Conservation (phyloP, 2,113 vertebrate genomes). For the Echinops telfairi region DNA sequence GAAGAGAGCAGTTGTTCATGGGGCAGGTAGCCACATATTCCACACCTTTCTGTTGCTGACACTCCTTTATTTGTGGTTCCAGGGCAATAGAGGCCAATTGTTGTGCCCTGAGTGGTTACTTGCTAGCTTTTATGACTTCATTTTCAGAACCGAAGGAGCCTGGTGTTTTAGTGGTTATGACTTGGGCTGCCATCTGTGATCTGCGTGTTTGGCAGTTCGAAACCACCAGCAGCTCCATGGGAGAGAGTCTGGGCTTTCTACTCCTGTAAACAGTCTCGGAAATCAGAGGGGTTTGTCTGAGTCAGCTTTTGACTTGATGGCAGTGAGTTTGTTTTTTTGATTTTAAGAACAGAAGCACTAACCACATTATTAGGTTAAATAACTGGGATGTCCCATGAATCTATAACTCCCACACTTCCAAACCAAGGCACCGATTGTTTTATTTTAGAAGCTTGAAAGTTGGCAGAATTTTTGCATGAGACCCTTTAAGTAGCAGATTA, state of each 20-base stretch:
- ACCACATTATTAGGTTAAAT: not conserved
- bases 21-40: not conserved
- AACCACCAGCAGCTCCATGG: no score
- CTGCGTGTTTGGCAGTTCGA: no score
- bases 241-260: no score
- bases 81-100: not conserved
- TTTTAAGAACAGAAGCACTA: not conserved
- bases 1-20: not conserved
- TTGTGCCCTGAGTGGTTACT: not conserved
- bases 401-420: not conserved
- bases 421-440: not conserved
- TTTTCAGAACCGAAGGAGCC: no score
- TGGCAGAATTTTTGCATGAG: constrained; percentile 7
- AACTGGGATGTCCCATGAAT: not conserved
- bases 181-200: no score
- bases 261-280: no score
- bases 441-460: constrained; percentile 20
- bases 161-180: no score
- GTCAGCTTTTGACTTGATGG: no score
- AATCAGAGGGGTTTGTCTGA: no score
- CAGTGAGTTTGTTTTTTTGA: no score
- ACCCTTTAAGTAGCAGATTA: constrained; percentile 27
- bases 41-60: not conserved
- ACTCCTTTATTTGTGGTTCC: not conserved
- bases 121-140: no score